Percentiles rank a stretch among this genome's conserved stretches.
These are phyloP conservation scores for Enteromius trimaculatus DNA, from an alignment of 2,797 vertebrate genomes.

Conservation along the genomic window DNA sequence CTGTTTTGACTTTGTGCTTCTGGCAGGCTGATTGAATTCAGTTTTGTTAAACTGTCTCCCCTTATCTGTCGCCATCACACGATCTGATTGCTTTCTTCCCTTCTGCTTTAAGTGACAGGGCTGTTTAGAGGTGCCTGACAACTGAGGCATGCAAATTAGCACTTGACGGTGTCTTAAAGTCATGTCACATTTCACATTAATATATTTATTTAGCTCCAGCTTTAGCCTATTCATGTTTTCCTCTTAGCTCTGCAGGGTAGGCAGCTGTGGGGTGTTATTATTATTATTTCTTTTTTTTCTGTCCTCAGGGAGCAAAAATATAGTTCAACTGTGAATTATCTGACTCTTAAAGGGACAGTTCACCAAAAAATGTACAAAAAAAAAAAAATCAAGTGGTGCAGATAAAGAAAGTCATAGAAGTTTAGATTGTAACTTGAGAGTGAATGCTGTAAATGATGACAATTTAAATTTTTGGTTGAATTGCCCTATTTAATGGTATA, in stretches of 20 bases:
- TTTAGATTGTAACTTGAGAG: background rate
- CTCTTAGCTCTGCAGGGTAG: constrained; percentile 53
- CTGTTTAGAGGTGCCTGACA: constrained; percentile 73
- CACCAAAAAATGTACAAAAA: background rate
- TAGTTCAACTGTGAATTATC: background rate
- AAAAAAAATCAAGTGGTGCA: background rate
- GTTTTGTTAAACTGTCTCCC: constrained; percentile 75
- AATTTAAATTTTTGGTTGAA: background rate
- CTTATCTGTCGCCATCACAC: constrained; percentile 75
- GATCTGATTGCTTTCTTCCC: constrained; percentile 70
- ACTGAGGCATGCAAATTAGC: constrained; percentile 74
- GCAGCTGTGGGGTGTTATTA: constrained; percentile 25
- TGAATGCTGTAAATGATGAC: background rate
- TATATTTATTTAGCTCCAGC: constrained; percentile 51
- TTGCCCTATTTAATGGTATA: background rate
- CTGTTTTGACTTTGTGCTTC: constrained; percentile 56
- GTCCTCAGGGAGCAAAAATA: background rate
- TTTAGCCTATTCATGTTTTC: constrained; percentile 52
- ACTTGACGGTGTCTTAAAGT: constrained; percentile 58
- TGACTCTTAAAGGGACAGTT: background rate
- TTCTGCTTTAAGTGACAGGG: constrained; percentile 68
- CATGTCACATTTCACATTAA: constrained; percentile 37
- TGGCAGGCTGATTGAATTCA: constrained; percentile 76
- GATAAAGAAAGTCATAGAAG: background rate
- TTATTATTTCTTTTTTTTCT: background rate